Evolutionary conservation across 2,113 vertebrate species (phyloP), one percentile per base, ranked within the genome.

Genomic region (Strix aluco): DNA sequence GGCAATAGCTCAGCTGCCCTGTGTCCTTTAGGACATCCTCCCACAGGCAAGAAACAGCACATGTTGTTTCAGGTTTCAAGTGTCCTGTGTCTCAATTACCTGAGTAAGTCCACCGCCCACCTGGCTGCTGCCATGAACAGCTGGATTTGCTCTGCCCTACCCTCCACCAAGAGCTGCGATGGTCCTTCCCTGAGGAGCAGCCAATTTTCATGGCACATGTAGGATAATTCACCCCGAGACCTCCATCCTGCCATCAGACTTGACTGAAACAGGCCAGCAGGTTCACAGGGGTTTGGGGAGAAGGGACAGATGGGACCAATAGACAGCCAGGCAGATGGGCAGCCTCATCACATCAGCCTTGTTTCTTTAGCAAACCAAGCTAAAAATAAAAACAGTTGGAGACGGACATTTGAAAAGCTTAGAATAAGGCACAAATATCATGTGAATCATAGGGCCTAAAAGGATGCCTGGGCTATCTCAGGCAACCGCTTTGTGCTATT

Each of bases 341-440:
- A 73, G 55, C 47, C 44, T 71, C 52, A 44, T 81, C 69, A 67
- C 87, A 82, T 87, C 87, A 85, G 40, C 73, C 77, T 89, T 69
- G 55, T 36, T 81, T 81, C 49, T 95, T 79, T 40, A 91, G 52
- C 44, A 91, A 85, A 84, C 6, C 8, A 81, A 87, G 49, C 77
- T 95, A 91, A 94, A 95, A 97, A 91, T 87, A 94, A 29, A 58
- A 79, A 78, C 52, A 67, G 59, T 57, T 71, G 75, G 44, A 92
- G 81, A 84, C 8, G 92, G 84, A 93, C 40, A 2, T 61, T 79
- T 78, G 80, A 88, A 59, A 86, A 87, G 57, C 83, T 94, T 82
- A 94, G 84, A 93, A 74, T 71, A 91, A 88, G 69, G 61, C 80
- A 81, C 73, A 93, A 95, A 95, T 91, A 81, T 81, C 93, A 86